These are phyloP conservation scores for Nesometra sesokonis DNA, from an alignment of 35 echinoderm and acorn worm genomes.

Conservation along the genomic window DNA sequence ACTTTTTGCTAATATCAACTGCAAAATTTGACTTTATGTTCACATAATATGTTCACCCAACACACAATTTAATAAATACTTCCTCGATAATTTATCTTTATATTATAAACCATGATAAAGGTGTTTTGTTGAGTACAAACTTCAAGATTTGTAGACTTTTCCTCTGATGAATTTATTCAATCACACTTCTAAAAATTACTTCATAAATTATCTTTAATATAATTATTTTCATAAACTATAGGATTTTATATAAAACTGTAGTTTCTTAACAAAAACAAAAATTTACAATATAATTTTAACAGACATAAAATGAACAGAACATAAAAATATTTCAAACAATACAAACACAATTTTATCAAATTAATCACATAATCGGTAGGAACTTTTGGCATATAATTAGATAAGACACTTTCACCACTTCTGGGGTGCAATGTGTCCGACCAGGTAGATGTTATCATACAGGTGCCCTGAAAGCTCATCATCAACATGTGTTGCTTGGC, in stretches of 20 bases:
- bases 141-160: background rate
- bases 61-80: no score
- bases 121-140: background rate
- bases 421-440: constrained; percentile 93
- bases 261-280: background rate
- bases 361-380: background rate
- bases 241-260: background rate
- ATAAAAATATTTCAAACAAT: background rate
- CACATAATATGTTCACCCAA: no score
- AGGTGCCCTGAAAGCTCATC: constrained; percentile 94
- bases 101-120: background rate
- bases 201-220: background rate
- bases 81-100: no score
- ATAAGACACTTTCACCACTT: constrained; percentile 41
- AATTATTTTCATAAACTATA: background rate
- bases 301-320: background rate
- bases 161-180: no score
- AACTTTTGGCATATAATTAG: background rate
- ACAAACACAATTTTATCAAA: background rate
- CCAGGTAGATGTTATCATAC: constrained; percentile 97
- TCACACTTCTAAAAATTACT: no score
- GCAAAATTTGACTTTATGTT: no score
- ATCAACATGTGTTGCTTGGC: constrained; percentile 61
- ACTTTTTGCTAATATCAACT: no score
- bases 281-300: background rate